Percentiles rank a stretch among this genome's conserved stretches.
These are phyloP conservation scores for Pollachius pollachius DNA, from an alignment of 2,113 vertebrate genomes.

Conservation along the genomic window DNA sequence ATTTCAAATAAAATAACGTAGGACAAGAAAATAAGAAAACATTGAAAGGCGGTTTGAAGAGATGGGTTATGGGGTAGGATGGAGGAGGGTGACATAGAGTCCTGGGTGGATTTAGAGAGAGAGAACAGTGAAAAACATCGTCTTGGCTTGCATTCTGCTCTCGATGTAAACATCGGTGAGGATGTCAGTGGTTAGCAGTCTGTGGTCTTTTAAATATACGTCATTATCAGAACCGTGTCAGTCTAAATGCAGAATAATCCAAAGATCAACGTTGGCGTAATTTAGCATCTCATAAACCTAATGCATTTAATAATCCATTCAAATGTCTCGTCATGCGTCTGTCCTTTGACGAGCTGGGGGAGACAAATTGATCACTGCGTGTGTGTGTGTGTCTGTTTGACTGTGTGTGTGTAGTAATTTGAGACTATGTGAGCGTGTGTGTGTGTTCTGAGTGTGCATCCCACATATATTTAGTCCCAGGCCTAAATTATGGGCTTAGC, in stretches of 20 bases:
- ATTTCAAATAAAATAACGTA: no score
- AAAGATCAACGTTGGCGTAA: constrained; percentile 48
- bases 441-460: constrained; percentile 40
- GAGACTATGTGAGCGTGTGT: constrained; percentile 39
- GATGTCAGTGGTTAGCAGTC: background rate
- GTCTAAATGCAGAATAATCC: constrained; percentile 19
- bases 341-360: constrained; percentile 30
- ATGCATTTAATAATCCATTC: background rate
- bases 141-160: constrained; percentile 21
- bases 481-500: constrained; percentile 70
- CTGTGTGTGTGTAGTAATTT: constrained; percentile 2
- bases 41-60: no score
- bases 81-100: no score
- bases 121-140: constrained; percentile 41
- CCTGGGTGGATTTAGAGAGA: background rate
- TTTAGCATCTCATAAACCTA: constrained; percentile 35
- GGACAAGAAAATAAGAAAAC: no score
- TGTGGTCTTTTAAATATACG: constrained; percentile 8
- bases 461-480: constrained; percentile 58
- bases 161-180: constrained; percentile 50
- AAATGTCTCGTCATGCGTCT: background rate
- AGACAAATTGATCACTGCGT: constrained; percentile 33
- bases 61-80: no score
- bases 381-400: background rate
- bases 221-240: background rate